Evolutionary conservation across 2,113 vertebrate species (phyloP), one percentile per base, ranked within the genome.

Genomic region (Raja brachyura): DNA sequence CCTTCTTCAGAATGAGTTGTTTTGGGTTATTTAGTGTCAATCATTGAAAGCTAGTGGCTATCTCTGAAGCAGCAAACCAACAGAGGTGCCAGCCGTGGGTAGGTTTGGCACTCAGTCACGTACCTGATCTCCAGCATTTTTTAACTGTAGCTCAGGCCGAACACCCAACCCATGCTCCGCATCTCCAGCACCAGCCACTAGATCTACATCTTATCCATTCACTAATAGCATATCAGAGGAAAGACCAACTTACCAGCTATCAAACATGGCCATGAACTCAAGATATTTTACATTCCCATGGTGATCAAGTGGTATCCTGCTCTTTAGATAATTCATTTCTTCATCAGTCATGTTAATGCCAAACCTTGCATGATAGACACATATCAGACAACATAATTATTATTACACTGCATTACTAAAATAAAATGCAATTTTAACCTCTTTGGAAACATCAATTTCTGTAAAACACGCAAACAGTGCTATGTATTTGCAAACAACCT

Each of bases 251-350:
- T 93, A 94, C 94, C 93, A 93, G 66, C 77, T 93, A 93, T 93
- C 93, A 59, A 94, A 94, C 28, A n/a, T 93, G 54, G 92, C 63
- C 93, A 94, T 90, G 76, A 94, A 94, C 10, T 94, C 94, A 86
- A 93, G 59, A 48, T 94, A 94, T 93, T 93, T 90, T 79, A 94
- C 90, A 73, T 93, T 93, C 61, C 94, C 94, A n/a, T 78, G 28
- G 33, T 54, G 59, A 93, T 94, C 93, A 33, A 77, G 63, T 16
- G 94, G 94, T 28, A 93, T 39, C 56, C 93, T 94, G 1, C 94
- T 86, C 93, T 93, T n/a, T 39, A 94, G 10, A n/a, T 39, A 39
- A 4, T 25, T 77, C 90, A 94, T 63, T 66, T 94, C 94, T 68
- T 94, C 94, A 86, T 94, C 94, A 11, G 93, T 93, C 75, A 94